A percentile compares a stretch with the other conserved stretches of the same genome.
phyloP scores from a whole-genome alignment of 2,797 vertebrate genomes.

The Choloepus didactylus region DNA sequence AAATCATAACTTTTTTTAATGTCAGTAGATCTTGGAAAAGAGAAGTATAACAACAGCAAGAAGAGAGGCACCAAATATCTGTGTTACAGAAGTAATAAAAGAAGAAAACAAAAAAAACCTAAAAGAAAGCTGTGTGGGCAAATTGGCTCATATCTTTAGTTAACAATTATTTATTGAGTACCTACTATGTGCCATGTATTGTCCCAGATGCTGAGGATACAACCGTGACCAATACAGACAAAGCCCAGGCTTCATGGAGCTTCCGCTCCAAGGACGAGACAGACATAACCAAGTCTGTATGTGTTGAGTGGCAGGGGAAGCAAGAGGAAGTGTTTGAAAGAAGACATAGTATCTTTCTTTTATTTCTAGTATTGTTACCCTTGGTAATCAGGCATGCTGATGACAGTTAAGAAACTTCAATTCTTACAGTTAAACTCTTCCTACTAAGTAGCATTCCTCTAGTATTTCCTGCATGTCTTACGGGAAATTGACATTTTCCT shows the following conservation, averaged over 20 bases:
- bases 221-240: background rate
- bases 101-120: background rate
- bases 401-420: background rate
- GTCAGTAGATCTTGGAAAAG: background rate
- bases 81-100: background rate
- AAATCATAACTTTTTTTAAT: background rate
- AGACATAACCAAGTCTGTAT: background rate
- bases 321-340: background rate
- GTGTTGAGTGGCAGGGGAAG: fast-evolving
- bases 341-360: background rate
- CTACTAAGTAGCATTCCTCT: background rate
- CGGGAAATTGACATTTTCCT: background rate
- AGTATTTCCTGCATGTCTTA: background rate
- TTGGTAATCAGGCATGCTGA: background rate
- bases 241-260: background rate
- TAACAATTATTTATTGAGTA: background rate
- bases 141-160: background rate
- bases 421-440: background rate
- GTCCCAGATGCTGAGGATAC: background rate
- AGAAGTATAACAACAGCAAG: background rate
- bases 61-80: background rate
- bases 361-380: background rate
- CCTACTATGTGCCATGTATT: background rate
- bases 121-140: background rate
- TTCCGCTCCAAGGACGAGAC: background rate